phyloP scores from a whole-genome alignment of 35 echinoderm and acorn worm genomes.

The Diadema setosum region DNA sequence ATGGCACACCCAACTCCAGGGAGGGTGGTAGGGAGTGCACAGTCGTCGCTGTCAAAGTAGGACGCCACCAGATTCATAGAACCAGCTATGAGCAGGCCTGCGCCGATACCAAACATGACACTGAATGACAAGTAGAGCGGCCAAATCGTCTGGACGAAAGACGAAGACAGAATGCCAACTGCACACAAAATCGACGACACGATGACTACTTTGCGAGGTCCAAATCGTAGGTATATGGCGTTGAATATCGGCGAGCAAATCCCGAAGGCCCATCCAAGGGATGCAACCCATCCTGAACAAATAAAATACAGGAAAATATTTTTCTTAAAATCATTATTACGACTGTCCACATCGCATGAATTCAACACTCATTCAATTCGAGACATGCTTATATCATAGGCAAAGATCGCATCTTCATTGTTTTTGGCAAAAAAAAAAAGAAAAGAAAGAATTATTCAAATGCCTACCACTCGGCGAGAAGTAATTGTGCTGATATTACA shows the following conservation, averaged over 20 bases:
- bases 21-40: not conserved
- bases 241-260: not conserved
- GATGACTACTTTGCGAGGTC: not conserved
- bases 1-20: not conserved
- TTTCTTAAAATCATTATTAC: not conserved
- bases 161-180: not conserved
- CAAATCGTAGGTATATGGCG: not conserved
- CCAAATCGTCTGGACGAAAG: not conserved
- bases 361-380: not conserved
- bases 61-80: not conserved
- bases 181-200: not conserved
- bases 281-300: conserved; percentile 3
- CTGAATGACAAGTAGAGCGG: not conserved
- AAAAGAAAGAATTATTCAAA: too few relatives aligned
- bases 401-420: not conserved
- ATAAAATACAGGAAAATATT: not conserved
- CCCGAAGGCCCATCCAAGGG: not conserved
- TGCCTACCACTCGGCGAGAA: not conserved
- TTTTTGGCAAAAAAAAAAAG: not conserved
- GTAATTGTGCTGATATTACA: too few relatives aligned
- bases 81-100: not conserved
- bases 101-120: not conserved
- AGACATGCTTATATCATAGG: not conserved
- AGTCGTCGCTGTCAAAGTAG: not conserved
- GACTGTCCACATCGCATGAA: not conserved